Evolutionary conservation across 2,113 vertebrate genomes (phyloP), one percentile per base, ranked within the genome.

Genomic region (Onychostruthus taczanowskii): DNA sequence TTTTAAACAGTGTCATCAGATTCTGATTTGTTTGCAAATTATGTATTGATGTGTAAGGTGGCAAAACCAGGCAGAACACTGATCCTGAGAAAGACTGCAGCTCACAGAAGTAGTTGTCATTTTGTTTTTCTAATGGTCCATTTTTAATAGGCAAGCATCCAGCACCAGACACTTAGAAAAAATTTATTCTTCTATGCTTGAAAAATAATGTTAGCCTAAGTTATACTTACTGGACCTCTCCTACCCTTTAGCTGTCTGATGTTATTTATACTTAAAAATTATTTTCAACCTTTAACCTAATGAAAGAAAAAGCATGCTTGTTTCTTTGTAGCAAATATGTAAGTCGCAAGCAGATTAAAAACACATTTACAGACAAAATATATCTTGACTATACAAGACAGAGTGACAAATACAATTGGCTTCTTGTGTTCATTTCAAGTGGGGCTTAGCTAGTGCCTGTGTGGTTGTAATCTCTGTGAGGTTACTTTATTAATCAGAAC

Each of bases 401-500:
- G 44, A 39, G 14, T 94, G 85, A 69, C 84, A 92, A 77, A 80
- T 49, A 77, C 46, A 56, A 56, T 84, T 75, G 55, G 64, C 28
- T 86, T 63, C 33, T 70, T 70, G 19, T 66, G 55, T 73, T 97
- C 66, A 37, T 87, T 95, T 97, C 89, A 68, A 68, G 47, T 70
- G 79, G 67, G 66, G 94, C 87, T 97, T 95, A 76, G 39, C 75
- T 89, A 92, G 82, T 94, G 47, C 39, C 31, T 74, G 10, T 16
- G 5, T 59, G 72, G 74, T 31, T 92, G 46, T 90, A 95, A 89
- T 91, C 70, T 95, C 70, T 44, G 30, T 21, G 67, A 35, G 85
- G 69, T 93, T 95, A 94, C 73, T 91, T 96, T 95, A 89, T 90
- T 95, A 90, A 63, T 93, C 79, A 69, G 21, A 96, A 67, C 61